Evolutionary conservation across 2,797 vertebrate species (phyloP), one percentile per base, ranked within the genome.

Genomic region (Lophotriccus pileatus): DNA sequence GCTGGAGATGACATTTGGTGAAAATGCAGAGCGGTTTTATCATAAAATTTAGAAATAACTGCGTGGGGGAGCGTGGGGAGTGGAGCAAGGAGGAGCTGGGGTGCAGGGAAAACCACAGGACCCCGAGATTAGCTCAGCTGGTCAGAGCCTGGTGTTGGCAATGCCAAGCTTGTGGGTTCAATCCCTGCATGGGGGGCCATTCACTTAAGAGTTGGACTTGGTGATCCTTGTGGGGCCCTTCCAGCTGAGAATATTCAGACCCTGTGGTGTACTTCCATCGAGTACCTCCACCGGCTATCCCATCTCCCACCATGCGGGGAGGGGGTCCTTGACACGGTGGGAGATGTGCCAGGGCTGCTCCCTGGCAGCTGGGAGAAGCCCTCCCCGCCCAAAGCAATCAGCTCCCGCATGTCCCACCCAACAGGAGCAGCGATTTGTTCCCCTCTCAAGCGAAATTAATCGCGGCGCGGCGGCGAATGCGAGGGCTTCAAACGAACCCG

Each of bases 361-460:
- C 47, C 8, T 3, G 3, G 66, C 46, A 68, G 32, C 34, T 6
- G 15, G 60, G 36, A 72, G 53, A 56, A 84, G 9, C 85, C 52
- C 18, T 90, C 68, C 32, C 72, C 7, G 4, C 37, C 5, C 4
- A 24, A 69, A n/a, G 15, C 64, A 49, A 55, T 27, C 47, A 19
- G 0, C 69, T 59, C 80, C 74, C 3, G 0, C 60, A 1, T 73
- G 25, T 1, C 83, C 78, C 53, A 2, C 60, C 52, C 5, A 1
- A 34, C 53, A 5, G 12, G 41, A 60, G 14, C 1, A 12, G 76
- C 90, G 49, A 96, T 97, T 97, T 96, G 97, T 94, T 95, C 83
- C 87, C 34, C 32, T 68, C 82, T 16, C n/a, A 50, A 92, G 86
- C 27, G 6, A 69, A 91, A 96, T 94, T 92, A 96, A 95, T 97